A percentile compares a stretch with the other conserved stretches of the same genome.
phyloP scores from a whole-genome alignment of 2,797 vertebrate species.

The Oophaga sylvatica region DNA sequence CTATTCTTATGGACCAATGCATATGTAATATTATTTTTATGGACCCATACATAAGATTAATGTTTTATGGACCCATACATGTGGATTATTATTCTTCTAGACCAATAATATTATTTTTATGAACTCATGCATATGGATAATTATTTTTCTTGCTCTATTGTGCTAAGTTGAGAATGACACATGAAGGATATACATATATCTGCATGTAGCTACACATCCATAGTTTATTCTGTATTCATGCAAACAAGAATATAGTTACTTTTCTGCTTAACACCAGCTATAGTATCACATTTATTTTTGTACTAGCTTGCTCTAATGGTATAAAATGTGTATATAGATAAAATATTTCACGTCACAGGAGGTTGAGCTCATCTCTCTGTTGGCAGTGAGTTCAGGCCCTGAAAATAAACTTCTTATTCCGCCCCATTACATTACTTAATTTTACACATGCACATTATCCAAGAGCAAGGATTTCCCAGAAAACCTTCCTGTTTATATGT shows the following conservation, averaged over 20 bases:
- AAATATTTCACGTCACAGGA: conserved; percentile 24
- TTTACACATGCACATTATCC: conserved; percentile 62
- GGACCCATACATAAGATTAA: too few species aligned
- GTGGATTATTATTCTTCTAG: neutral
- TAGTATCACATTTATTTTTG: neutral
- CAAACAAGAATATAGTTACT: neutral
- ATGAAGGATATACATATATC: conserved; percentile 14
- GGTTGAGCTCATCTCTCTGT: conserved; percentile 11
- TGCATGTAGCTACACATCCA: neutral
- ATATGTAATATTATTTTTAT: too few species aligned
- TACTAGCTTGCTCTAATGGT: neutral
- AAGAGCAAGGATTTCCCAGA: conserved; percentile 60
- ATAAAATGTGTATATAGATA: neutral
- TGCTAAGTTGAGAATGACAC: neutral
- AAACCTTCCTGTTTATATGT: conserved; percentile 63
- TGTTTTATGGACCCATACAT: neutral
- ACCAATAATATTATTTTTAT: too few species aligned
- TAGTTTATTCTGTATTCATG: neutral
- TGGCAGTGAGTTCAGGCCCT: conserved; percentile 45
- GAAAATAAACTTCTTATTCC: conserved; percentile 61
- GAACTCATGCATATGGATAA: neutral
- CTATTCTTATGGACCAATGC: too few species aligned
- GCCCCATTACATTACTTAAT: conserved; percentile 61
- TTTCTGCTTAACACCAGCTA: neutral
- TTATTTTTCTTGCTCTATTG: neutral